Percentiles rank a stretch among this genome's conserved stretches.
phyloP scores from a whole-genome alignment of 1,140 invertebrate genomes.

The Polyergus mexicanus region DNA sequence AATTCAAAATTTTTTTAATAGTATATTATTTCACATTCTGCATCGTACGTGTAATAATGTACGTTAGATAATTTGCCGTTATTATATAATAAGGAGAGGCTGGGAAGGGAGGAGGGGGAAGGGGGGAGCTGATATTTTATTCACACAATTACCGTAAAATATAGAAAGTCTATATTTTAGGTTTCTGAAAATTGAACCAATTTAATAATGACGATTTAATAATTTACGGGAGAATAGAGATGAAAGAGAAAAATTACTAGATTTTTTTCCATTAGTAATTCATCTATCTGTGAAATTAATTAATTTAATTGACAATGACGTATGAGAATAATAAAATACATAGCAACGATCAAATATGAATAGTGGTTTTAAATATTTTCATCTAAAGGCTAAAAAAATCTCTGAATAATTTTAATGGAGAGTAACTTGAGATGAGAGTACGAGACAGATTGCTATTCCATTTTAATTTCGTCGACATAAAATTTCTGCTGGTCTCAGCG shows the following conservation, averaged over 20 bases:
- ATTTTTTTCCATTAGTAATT: constrained; percentile 1
- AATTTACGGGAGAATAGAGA: constrained; percentile 10
- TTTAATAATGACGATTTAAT: constrained; percentile 1
- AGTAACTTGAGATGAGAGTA: constrained; percentile 19
- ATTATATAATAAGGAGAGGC: too few species aligned
- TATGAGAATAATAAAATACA: not conserved
- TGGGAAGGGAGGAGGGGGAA: too few species aligned
- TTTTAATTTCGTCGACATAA: constrained; percentile 8
- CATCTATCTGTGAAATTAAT: constrained; percentile 25
- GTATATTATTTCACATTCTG: not conserved
- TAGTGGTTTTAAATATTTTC: constrained; percentile 13
- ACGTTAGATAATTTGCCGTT: not conserved
- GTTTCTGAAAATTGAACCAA: not conserved
- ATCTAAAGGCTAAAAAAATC: not conserved
- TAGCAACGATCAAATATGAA: not conserved
- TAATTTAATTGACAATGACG: not conserved
- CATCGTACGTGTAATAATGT: not conserved
- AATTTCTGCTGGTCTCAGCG: not conserved
- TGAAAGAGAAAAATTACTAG: not conserved
- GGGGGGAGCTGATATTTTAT: not conserved
- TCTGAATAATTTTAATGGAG: constrained; percentile 17
- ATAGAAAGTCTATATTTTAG: not conserved
- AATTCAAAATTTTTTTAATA: not conserved
- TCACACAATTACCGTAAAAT: not conserved
- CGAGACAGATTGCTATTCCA: constrained; percentile 13